These are phyloP conservation scores for Triplophysa tibetana DNA, from an alignment of 2,113 vertebrate genomes.

Conservation along the genomic window DNA sequence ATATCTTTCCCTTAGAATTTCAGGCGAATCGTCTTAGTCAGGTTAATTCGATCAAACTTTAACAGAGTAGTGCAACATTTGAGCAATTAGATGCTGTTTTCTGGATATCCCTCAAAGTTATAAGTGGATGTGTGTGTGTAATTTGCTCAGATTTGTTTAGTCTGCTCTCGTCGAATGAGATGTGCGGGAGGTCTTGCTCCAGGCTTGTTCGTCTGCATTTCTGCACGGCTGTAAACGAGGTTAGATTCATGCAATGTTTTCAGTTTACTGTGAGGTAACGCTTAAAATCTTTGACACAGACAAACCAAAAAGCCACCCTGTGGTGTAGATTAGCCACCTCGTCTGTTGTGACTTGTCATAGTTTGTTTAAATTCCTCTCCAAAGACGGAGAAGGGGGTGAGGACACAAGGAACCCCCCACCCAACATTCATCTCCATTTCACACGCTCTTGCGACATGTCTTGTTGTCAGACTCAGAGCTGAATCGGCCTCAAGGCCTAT, in stretches of 20 bases:
- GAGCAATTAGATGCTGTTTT: neutral
- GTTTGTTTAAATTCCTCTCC: constrained; percentile 15
- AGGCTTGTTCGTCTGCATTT: neutral
- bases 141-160: neutral
- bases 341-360: neutral
- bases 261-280: neutral
- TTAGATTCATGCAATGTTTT: neutral
- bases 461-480: neutral
- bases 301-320: neutral
- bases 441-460: neutral
- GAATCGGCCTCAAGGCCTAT: neutral
- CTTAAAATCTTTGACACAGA: neutral
- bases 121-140: neutral
- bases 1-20: too few species aligned
- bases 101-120: neutral
- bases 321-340: constrained; percentile 12
- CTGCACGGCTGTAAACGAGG: constrained; percentile 13
- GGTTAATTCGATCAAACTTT: too few species aligned
- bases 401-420: constrained; percentile 6
- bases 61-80: neutral
- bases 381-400: neutral
- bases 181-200: constrained; percentile 1
- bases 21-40: too few species aligned
- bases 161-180: constrained; percentile 8
- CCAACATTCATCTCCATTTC: constrained; percentile 35